Percentiles rank a stretch among this genome's conserved stretches.
phyloP scores from a whole-genome alignment of 92 coral and sea anemone genomes.

The Zoanthus gigantus region DNA sequence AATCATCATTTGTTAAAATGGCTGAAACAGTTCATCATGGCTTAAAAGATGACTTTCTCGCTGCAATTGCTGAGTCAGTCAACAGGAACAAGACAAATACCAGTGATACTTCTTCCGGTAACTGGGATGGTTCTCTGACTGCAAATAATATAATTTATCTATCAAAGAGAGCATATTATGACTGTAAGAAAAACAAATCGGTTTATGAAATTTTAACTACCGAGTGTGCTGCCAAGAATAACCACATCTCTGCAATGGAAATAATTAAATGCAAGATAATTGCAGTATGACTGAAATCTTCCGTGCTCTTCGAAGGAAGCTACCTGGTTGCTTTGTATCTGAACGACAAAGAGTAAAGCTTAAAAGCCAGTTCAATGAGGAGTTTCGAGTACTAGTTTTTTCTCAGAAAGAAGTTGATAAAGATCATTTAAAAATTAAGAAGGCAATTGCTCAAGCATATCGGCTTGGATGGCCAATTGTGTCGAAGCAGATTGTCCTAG shows the following conservation, averaged over 20 bases:
- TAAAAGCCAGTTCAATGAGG: neutral
- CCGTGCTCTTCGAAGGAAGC: constrained; percentile 29
- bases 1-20: constrained; percentile 13
- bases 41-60: constrained; percentile 34
- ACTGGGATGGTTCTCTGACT: constrained; percentile 52
- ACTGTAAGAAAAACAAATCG: constrained; percentile 35
- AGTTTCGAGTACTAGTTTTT: neutral
- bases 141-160: constrained; percentile 43
- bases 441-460: too few species aligned
- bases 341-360: neutral
- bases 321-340: constrained; percentile 38
- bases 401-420: too few species aligned
- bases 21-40: constrained; percentile 50
- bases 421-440: too few species aligned
- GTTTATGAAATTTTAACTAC: constrained; percentile 28
- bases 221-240: constrained; percentile 21
- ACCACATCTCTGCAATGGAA: constrained; percentile 45
- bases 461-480: too few species aligned
- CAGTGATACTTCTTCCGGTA: neutral
- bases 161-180: constrained; percentile 31
- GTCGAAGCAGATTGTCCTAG: too few species aligned
- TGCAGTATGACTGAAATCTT: constrained; percentile 35
- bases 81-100: neutral
- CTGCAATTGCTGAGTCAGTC: constrained; percentile 31
- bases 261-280: constrained; percentile 40